Conservation (phyloP, 2,113 vertebrate genomes). For the Siniperca knerii region DNA sequence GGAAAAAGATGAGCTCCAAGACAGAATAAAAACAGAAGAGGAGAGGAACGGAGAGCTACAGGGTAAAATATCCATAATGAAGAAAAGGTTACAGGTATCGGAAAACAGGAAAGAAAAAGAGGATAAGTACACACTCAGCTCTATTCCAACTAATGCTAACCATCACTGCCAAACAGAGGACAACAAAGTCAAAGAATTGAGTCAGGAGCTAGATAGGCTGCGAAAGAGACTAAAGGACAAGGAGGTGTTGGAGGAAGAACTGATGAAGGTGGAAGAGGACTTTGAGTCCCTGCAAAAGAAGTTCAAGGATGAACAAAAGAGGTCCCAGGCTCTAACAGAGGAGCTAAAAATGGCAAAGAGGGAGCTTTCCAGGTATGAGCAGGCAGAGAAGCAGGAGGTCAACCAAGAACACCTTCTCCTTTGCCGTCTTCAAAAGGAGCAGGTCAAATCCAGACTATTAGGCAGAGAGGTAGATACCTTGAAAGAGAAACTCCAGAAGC, state of each 20-base stretch:
- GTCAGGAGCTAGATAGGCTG: slow-evolving; percentile 91
- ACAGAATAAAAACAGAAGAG: slow-evolving; percentile 90
- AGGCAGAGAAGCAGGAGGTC: slow-evolving; percentile 92
- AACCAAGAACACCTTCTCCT: slow-evolving; percentile 93
- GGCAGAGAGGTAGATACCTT: slow-evolving; percentile 92
- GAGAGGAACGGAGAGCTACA: slow-evolving; percentile 91
- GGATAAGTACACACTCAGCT: slow-evolving; percentile 86
- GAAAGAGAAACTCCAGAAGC: slow-evolving; percentile 94
- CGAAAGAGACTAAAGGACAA: slow-evolving; percentile 92
- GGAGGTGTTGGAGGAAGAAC: slow-evolving; percentile 91
- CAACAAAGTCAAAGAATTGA: slow-evolving; percentile 95
- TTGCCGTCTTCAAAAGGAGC: slow-evolving; percentile 93
- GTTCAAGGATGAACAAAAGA: slow-evolving; percentile 88
- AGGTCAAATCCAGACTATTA: slow-evolving; percentile 92
- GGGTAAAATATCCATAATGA: slow-evolving; percentile 90
- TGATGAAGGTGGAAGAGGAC: slow-evolving; percentile 92
- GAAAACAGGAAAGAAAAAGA: slow-evolving; percentile 91
- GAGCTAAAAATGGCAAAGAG: slow-evolving; percentile 90
- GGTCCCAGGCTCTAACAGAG: slow-evolving; percentile 86
- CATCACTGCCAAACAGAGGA: slow-evolving; percentile 89
- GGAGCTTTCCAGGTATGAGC: slow-evolving; percentile 91
- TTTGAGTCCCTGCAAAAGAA: slow-evolving; percentile 89
- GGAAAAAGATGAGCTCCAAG: slow-evolving; percentile 92
- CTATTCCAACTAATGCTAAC: slow-evolving; percentile 70
- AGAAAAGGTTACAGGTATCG: slow-evolving; percentile 91